Evolutionary conservation across 2,797 vertebrate genomes (phyloP).

Genomic region (Somateria mollissima): DNA sequence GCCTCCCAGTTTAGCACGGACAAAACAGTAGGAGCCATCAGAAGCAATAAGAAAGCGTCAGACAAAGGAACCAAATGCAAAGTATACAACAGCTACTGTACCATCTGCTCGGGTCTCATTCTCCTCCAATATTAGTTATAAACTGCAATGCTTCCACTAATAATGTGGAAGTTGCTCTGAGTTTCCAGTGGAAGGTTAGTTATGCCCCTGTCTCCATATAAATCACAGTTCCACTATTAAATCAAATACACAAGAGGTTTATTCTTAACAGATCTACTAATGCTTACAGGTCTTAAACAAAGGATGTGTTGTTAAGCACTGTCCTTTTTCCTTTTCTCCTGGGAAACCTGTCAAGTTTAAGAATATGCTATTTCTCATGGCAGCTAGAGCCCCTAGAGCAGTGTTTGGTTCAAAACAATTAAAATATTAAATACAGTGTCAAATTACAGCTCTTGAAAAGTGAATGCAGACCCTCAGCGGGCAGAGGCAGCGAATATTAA

Average conservation of each 20-base stretch:
- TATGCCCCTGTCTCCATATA: not conserved
- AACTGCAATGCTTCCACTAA: not conserved
- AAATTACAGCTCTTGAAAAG: conserved; percentile 16
- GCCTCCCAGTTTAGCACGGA: not conserved
- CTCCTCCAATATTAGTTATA: not conserved
- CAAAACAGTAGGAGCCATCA: not conserved
- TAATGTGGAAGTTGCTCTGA: not conserved
- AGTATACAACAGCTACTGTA: not conserved
- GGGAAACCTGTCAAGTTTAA: not conserved
- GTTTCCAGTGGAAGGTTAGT: not conserved
- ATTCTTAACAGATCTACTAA: not conserved
- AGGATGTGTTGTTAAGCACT: not conserved
- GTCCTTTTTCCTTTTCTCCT: not conserved
- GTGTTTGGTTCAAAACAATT: conserved; percentile 6
- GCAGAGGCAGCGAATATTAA: conserved; percentile 24
- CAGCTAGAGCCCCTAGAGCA: not conserved
- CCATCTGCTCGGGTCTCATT: not conserved
- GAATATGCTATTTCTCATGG: not conserved
- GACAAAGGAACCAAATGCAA: not conserved
- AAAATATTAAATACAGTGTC: conserved; percentile 7
- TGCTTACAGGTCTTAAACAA: not conserved
- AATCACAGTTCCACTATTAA: not conserved
- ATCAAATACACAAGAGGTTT: not conserved
- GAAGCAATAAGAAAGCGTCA: not conserved
- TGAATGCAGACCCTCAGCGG: not conserved